Evolutionary conservation across 2,113 vertebrate species (phyloP).

Genomic region (Ploceus nigricollis): DNA sequence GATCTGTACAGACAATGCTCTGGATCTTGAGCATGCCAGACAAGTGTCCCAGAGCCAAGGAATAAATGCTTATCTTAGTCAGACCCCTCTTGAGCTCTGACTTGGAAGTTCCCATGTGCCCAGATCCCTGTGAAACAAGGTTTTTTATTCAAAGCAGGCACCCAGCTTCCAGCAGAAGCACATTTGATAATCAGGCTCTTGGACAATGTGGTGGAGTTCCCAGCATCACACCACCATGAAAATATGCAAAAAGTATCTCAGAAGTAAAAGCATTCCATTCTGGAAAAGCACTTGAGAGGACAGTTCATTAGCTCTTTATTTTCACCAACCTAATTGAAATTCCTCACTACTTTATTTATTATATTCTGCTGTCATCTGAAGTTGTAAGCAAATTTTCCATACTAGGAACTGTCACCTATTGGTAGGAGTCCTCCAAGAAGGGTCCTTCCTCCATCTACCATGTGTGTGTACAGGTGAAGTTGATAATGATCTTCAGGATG

Average conservation of each 20-base stretch:
- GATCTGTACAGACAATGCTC: background rate
- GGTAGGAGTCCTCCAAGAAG: background rate
- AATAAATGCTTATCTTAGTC: background rate
- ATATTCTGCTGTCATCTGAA: background rate
- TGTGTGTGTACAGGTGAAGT: background rate
- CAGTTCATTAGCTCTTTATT: background rate
- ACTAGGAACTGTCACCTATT: background rate
- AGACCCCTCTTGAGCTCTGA: background rate
- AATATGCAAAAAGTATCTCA: background rate
- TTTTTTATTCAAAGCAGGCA: background rate
- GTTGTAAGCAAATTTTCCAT: background rate
- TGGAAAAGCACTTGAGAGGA: background rate
- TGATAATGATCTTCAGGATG: background rate
- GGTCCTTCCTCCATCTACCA: background rate
- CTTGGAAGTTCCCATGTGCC: accelerated
- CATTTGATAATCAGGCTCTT: background rate
- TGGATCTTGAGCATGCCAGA: background rate
- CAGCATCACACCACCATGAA: background rate
- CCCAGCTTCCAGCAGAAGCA: background rate
- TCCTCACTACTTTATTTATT: background rate
- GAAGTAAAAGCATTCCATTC: background rate
- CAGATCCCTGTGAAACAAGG: background rate
- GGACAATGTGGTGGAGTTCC: background rate
- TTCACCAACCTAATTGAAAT: background rate
- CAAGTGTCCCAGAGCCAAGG: background rate